Conservation (phyloP, 2,797 vertebrate genomes). For the Chiloscyllium punctatum region DNA sequence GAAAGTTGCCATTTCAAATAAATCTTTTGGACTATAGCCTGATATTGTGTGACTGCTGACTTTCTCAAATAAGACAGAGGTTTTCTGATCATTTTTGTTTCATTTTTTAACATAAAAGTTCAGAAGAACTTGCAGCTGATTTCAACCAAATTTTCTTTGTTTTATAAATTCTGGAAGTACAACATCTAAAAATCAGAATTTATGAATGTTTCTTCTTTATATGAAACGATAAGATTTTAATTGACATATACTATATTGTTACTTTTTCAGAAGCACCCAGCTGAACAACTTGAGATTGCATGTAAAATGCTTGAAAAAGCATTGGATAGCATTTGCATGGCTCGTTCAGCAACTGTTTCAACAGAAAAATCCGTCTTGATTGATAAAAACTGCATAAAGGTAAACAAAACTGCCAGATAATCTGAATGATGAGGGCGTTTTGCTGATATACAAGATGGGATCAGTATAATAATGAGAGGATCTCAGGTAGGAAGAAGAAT, state of each 20-base stretch:
- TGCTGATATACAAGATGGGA: too few relatives aligned
- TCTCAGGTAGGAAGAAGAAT: too few relatives aligned
- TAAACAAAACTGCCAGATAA: slow-evolving; percentile 45
- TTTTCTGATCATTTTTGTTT: background rate
- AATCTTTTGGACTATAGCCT: too few relatives aligned
- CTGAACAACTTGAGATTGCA: slow-evolving; percentile 61
- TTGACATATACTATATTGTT: background rate
- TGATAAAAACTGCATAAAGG: slow-evolving; percentile 69
- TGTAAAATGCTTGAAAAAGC: slow-evolving; percentile 65
- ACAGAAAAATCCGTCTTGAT: slow-evolving; percentile 55
- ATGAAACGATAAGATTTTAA: background rate
- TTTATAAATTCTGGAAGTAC: background rate
- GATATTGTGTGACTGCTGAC: too few relatives aligned
- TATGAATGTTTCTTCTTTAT: background rate
- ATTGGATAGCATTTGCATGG: slow-evolving; percentile 57
- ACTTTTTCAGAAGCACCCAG: slow-evolving; percentile 56
- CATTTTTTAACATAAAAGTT: background rate
- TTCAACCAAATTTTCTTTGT: background rate
- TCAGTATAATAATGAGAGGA: too few relatives aligned
- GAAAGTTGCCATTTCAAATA: too few relatives aligned
- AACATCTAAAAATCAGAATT: background rate
- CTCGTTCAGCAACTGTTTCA: slow-evolving; percentile 46
- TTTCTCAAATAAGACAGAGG: background rate
- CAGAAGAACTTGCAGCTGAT: background rate
- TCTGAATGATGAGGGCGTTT: background rate